These are phyloP conservation scores for Strigops habroptila DNA, from an alignment of 2,113 vertebrate genomes.

Conservation along the genomic window DNA sequence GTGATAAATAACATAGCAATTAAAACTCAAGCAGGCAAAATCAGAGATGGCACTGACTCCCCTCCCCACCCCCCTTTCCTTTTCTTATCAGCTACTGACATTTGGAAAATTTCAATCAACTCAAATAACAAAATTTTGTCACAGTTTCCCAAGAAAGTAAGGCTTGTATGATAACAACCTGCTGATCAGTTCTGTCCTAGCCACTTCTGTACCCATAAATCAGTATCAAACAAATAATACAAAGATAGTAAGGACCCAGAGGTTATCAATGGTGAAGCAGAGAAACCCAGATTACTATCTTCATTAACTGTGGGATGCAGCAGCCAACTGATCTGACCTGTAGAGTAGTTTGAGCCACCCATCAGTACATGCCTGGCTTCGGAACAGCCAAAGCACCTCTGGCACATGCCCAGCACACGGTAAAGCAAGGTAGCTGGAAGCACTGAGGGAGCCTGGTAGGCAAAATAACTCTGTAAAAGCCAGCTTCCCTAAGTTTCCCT, in stretches of 20 bases:
- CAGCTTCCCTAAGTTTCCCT: neutral
- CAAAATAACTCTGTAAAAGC: neutral
- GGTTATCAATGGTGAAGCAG: neutral
- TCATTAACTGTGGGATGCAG: neutral
- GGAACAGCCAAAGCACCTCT: neutral
- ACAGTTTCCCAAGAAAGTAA: neutral
- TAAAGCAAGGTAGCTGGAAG: neutral
- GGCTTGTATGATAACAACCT: neutral
- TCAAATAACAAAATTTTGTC: neutral
- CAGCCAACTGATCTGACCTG: neutral
- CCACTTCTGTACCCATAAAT: neutral
- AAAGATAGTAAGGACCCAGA: neutral
- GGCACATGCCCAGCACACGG: fast-evolving
- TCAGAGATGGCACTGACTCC: neutral
- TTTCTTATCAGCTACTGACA: neutral
- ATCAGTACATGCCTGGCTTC: neutral
- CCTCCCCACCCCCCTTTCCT: neutral
- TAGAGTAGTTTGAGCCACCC: neutral
- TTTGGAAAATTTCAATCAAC: neutral
- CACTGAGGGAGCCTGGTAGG: neutral
- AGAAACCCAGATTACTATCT: neutral
- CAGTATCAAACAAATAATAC: neutral
- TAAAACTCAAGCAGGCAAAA: slow-evolving; percentile 5
- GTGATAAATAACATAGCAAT: neutral
- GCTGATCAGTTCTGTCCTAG: neutral